Evolutionary conservation across 2,797 vertebrate genomes (phyloP).

Genomic region (Phoxinus dragarum): DNA sequence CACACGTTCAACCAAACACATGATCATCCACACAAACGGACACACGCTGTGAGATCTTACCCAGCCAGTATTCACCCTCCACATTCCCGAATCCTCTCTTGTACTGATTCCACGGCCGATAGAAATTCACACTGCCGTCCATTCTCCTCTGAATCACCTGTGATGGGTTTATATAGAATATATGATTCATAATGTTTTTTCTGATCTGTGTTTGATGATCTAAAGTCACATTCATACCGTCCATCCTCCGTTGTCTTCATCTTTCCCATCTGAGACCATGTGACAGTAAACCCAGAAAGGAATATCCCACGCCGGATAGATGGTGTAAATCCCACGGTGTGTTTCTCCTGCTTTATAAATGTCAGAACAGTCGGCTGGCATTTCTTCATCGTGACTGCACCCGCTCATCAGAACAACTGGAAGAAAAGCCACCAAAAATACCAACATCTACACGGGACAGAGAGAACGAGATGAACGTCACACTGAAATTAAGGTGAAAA

Average conservation of each 20-base stretch:
- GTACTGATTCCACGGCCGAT: no score
- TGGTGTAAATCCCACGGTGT: not conserved
- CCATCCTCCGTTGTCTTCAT: not conserved
- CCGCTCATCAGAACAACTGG: not conserved
- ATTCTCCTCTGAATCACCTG: constrained; percentile 4
- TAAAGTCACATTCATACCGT: not conserved
- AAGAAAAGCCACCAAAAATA: not conserved
- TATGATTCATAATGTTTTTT: no score
- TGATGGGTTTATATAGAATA: not conserved
- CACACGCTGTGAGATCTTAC: no score
- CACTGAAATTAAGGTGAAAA: no score
- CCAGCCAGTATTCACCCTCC: no score
- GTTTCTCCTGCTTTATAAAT: not conserved
- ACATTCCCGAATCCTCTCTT: no score
- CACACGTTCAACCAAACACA: no score
- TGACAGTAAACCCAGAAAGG: not conserved
- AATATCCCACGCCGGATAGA: not conserved
- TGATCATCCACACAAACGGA: no score
- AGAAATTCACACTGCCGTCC: no score
- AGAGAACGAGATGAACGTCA: not conserved
- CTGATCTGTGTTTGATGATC: no score
- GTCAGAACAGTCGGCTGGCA: not conserved
- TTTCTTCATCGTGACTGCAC: not conserved
- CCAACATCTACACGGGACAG: not conserved
- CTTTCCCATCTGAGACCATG: not conserved